Percentiles rank a stretch among this genome's conserved stretches.
Evolutionary conservation across 2,113 vertebrate species (phyloP).

Genomic region (Rhinichthys klamathensis): DNA sequence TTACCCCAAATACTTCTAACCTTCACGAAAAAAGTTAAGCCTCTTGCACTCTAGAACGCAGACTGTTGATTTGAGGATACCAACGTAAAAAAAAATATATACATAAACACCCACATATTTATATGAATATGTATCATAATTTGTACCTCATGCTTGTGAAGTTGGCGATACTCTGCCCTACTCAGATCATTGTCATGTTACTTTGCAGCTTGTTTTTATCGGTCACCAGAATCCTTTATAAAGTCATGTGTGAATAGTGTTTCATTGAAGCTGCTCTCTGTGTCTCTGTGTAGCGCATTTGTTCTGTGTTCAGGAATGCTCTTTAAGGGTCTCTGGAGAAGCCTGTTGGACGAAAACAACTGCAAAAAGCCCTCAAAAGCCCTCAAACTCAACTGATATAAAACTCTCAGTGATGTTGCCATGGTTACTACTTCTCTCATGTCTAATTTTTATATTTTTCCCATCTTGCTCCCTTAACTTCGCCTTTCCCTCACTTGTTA

Average conservation of each 20-base stretch:
- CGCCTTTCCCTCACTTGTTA: background rate
- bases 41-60: too few species aligned
- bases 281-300: background rate
- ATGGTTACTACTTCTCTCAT: slow-evolving; percentile 47
- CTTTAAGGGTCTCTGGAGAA: slow-evolving; percentile 43
- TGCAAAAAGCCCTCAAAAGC: slow-evolving; percentile 37
- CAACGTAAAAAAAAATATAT: too few species aligned
- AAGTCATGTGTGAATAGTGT: slow-evolving; percentile 10
- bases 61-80: too few species aligned
- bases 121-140: background rate
- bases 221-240: slow-evolving; percentile 21
- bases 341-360: slow-evolving; percentile 19
- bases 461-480: background rate
- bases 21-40: background rate
- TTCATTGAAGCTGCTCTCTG: slow-evolving; percentile 6
- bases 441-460: slow-evolving; percentile 9
- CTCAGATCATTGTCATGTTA: background rate
- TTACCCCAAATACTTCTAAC: background rate
- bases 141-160: background rate
- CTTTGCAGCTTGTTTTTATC: slow-evolving; percentile 23
- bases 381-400: slow-evolving; percentile 44
- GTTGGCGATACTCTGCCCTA: background rate
- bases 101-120: too few species aligned
- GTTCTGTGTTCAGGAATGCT: slow-evolving; percentile 47
- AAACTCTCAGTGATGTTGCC: slow-evolving; percentile 48